These are phyloP conservation scores for Trissolcus japonicus DNA, from an alignment of 2,888 invertebrate genomes.

Conservation along the genomic window DNA sequence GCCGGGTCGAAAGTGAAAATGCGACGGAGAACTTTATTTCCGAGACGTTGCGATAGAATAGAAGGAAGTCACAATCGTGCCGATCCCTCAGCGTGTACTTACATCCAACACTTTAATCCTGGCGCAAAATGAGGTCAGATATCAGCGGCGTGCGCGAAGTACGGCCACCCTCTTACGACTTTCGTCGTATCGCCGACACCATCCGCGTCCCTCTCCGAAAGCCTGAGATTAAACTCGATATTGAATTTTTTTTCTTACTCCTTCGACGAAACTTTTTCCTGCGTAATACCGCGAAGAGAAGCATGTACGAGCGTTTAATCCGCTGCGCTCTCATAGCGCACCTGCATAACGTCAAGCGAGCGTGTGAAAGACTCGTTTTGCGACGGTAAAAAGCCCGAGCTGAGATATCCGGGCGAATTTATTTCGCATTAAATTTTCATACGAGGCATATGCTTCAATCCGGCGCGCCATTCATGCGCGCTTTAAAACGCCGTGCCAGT, in stretches of 20 bases:
- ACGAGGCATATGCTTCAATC: conserved; percentile 41
- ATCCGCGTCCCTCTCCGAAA: conserved; percentile 58
- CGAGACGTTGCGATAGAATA: conserved; percentile 32
- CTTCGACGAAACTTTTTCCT: conserved; percentile 50
- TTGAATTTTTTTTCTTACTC: conserved; percentile 59
- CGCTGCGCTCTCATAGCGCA: conserved; percentile 45
- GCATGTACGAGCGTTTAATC: conserved; percentile 57
- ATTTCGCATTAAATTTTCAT: conserved; percentile 55
- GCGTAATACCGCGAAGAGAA: conserved; percentile 53
- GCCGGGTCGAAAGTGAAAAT: conserved; percentile 41
- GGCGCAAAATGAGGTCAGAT: conserved; percentile 56
- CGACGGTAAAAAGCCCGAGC: conserved; percentile 24
- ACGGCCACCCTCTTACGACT: conserved; percentile 59
- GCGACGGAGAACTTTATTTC: conserved; percentile 31
- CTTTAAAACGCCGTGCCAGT: not conserved
- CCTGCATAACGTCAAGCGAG: conserved; percentile 39
- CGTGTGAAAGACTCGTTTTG: conserved; percentile 47
- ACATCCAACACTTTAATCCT: conserved; percentile 55
- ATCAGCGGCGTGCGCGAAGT: conserved; percentile 52
- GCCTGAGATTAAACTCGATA: conserved; percentile 65
- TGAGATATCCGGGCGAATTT: conserved; percentile 40
- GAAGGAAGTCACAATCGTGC: conserved; percentile 52
- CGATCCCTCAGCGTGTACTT: conserved; percentile 45
- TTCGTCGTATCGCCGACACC: conserved; percentile 58
- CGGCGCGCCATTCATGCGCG: conserved; percentile 15